Evolutionary conservation across 2,113 vertebrate species (phyloP), one percentile per base, ranked within the genome.

Genomic region (Pseudopodoces humilis): DNA sequence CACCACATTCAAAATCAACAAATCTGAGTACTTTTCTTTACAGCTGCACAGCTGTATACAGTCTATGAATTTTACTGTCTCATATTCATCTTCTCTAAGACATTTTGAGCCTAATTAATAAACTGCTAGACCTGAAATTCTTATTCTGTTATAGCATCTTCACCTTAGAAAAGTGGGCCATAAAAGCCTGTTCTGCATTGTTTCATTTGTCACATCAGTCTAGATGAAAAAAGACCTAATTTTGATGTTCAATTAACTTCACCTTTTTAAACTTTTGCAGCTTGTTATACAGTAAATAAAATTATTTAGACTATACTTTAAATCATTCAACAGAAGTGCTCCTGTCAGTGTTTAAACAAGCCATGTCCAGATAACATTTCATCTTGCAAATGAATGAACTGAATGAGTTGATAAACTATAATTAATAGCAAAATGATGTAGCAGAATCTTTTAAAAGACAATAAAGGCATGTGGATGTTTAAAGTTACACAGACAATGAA

Each of bases 1-100:
- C 58, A 95, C 33, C 35, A 69, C 78, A 74, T 93, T 96, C 14
- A 75, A 91, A 68, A 92, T 89, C 60, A 79, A 69, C 52, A 72
- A 88, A 21, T 27, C 46, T 68, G 77, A 93, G 80, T 88, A 70
- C 91, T 59, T 87, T 50, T 17, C 7, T 92, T 80, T 53, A 64
- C 6, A 63, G 53, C 16, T 4, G 4, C 43, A 44, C 7, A 46
- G 16, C 39, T 39, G 11, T 39, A 39, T 12, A 39, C 39, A 39
- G 4, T 18, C 17, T 35, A 83, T 15, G 13, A 55, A 82, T 49
- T 81, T 1, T 55, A 13, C 52, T 60, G 15, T 16, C 22, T 76
- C 27, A 25, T n/a, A 50, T 12, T 62, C 8, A 41, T 17, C 6
- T 60, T 62, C 49, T 77, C 39, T 47, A 25, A 41, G 30, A 17